These are phyloP conservation scores for Silurus lanzhouensis DNA, from an alignment of 2,797 vertebrate species.

Conservation along the genomic window DNA sequence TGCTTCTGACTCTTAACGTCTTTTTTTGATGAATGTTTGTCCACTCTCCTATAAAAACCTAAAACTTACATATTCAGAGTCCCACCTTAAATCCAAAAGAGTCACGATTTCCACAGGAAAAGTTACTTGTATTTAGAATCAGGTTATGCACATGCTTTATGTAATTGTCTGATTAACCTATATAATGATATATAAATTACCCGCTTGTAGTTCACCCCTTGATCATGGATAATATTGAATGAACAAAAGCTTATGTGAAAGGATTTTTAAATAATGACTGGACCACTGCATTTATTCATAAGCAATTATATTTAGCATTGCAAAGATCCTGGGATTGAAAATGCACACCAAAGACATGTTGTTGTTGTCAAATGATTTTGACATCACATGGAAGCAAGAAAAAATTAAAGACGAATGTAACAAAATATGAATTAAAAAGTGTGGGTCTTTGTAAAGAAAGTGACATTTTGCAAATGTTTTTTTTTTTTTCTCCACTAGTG, in stretches of 20 bases:
- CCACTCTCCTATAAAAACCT: not conserved
- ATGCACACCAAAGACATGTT: not conserved
- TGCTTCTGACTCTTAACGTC: not conserved
- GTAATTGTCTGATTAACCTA: not conserved
- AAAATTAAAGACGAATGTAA: not conserved
- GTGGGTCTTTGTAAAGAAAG: not conserved
- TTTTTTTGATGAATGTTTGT: not conserved
- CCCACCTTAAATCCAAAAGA: not conserved
- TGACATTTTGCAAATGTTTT: not conserved
- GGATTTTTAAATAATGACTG: not conserved
- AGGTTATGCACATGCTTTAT: not conserved
- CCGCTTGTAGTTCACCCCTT: not conserved
- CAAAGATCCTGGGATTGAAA: not conserved
- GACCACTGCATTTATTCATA: not conserved
- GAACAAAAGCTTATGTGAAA: not conserved
- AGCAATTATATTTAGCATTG: not conserved
- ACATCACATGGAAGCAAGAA: not conserved
- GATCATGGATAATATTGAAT: not conserved
- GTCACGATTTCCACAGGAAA: not conserved
- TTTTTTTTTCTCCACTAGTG: not conserved
- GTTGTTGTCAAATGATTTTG: not conserved
- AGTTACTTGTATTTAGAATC: not conserved
- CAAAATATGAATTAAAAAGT: not conserved
- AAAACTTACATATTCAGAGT: not conserved
- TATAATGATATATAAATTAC: not conserved